Conservation (phyloP, 2,113 vertebrate genomes). For the Acinonyx jubatus region DNA sequence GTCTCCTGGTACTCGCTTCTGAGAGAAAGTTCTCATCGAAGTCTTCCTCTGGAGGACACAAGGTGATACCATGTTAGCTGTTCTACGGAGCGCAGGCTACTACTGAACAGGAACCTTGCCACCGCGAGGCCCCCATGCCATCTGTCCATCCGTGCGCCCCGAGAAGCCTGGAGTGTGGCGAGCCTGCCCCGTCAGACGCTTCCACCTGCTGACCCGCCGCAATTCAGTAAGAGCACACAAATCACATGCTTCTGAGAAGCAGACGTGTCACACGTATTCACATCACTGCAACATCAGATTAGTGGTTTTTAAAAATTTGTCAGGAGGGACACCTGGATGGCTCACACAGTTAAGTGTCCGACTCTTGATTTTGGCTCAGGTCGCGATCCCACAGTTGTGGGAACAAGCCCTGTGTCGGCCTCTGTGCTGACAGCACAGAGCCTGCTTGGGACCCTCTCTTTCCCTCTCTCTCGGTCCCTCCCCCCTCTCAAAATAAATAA, state of each 20-base stretch:
- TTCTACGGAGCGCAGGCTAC: background rate
- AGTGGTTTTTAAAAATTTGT: slow-evolving; percentile 24
- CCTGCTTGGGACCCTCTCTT: too few relatives aligned
- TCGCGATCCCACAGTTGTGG: too few relatives aligned
- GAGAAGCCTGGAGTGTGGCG: background rate
- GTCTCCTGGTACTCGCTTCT: background rate
- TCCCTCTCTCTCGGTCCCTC: too few relatives aligned
- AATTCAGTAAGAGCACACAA: background rate
- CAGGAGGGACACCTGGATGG: background rate
- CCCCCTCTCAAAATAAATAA: too few relatives aligned
- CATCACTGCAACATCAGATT: background rate
- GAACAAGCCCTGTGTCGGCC: too few relatives aligned
- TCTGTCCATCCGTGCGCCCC: too few relatives aligned
- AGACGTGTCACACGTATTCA: background rate
- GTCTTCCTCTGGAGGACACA: background rate
- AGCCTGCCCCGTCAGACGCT: background rate
- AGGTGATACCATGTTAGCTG: background rate
- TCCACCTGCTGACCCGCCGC: background rate
- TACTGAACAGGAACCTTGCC: background rate
- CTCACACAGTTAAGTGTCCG: too few relatives aligned
- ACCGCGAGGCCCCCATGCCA: background rate
- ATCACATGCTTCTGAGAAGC: background rate
- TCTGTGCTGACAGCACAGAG: too few relatives aligned
- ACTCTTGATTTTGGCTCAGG: too few relatives aligned
- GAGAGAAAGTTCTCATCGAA: background rate